Evolutionary conservation across 2,113 vertebrate genomes (phyloP), one percentile per base, ranked within the genome.

Genomic region (Gasterosteus aculeatus): DNA sequence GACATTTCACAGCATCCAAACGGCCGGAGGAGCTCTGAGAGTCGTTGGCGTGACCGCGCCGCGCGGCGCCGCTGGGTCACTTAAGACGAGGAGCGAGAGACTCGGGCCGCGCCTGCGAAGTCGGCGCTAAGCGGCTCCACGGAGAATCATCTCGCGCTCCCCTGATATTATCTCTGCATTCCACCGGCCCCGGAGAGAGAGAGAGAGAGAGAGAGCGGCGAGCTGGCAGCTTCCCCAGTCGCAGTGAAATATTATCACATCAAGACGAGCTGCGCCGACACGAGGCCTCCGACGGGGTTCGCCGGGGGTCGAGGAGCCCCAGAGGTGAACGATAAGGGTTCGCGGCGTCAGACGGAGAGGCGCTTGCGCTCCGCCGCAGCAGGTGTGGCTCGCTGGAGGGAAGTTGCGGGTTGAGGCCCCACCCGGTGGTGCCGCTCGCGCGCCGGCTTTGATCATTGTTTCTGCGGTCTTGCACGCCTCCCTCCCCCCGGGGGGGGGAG

Each of bases 211-310:
- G 72, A 49, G 60, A 67, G 66, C 56, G 56, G 47, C 22, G 73
- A 57, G 69, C 74, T 91, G 87, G 88, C 87, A 74, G 58, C 74
- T 18, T 26, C 47, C 42, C 83, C 83, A 84, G 80, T 11, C 29
- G 19, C 57, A 78, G 75, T 84, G 87, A 92, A 91, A 88, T 85
- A 82, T 88, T 71, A 86, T 86, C 81, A 74, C 75, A 76, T 75
- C 75, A 22, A 77, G 78, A 65, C 66, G 14, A 68, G 80, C 85
- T 58, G 19, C 8, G 62, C 76, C 88, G 80, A 87, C 76, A 62
- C 57, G 54, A 77, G 71, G 69, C 81, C 38, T 70, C 68, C 74
- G 60, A 26, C 22, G 22, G 22, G 22, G 22, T 26, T 26, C 22
- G 22, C 77, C 46, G 66, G 75, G 71, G 85, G 85, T 88, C 87